Percentiles rank a stretch among this genome's conserved stretches.
Evolutionary conservation across 2,113 vertebrate genomes (phyloP).

Genomic region (Hemiprocne comata): DNA sequence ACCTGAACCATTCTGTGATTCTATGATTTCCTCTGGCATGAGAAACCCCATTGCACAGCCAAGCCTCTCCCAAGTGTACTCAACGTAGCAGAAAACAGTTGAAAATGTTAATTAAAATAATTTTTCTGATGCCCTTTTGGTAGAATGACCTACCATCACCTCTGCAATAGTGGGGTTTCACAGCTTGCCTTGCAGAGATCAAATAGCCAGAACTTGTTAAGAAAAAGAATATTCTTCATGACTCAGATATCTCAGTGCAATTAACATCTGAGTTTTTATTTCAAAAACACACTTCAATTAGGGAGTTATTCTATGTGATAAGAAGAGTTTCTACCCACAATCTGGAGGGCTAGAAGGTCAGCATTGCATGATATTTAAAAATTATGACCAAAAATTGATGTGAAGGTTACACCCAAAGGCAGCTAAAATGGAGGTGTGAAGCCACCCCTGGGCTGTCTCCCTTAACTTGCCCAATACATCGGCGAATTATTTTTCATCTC

Average conservation of each 20-base stretch:
- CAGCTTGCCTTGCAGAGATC: not conserved
- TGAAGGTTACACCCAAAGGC: not conserved
- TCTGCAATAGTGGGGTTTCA: not conserved
- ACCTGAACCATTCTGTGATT: too few species aligned
- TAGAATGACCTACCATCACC: not conserved
- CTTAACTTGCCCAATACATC: not conserved
- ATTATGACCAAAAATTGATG: not conserved
- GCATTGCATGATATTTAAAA: not conserved
- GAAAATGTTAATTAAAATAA: constrained; percentile 40
- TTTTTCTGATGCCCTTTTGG: not conserved
- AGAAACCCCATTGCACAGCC: not conserved
- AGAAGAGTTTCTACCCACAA: not conserved
- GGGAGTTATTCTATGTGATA: not conserved
- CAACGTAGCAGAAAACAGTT: not conserved
- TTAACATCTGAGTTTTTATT: constrained; percentile 5
- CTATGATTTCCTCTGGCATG: not conserved
- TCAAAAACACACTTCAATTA: not conserved
- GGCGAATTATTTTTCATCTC: not conserved
- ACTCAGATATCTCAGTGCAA: not conserved
- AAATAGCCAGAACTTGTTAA: constrained; percentile 12
- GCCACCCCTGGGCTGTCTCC: not conserved
- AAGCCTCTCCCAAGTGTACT: not conserved
- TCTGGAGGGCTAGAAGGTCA: not conserved
- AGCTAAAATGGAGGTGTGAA: not conserved
- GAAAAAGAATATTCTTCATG: not conserved